Percentiles rank a stretch among this genome's conserved stretches.
phyloP scores from a whole-genome alignment of 2,888 invertebrate genomes.

The Drosophila mayaguana region DNA sequence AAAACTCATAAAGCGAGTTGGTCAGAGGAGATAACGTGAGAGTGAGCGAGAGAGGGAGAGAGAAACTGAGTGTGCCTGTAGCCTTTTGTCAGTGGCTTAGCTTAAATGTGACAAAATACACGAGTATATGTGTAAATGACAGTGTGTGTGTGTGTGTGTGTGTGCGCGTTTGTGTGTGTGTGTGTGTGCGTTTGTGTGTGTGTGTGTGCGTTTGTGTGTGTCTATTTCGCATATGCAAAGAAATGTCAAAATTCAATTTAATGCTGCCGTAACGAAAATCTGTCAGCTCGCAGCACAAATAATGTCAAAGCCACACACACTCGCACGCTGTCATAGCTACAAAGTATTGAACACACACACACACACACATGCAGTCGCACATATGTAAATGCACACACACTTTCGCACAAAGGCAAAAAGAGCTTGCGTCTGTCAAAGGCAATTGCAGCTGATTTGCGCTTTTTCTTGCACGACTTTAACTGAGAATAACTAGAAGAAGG shows the following conservation, averaged over 20 bases:
- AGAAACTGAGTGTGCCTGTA: background rate
- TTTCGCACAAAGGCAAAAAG: conserved; percentile 42
- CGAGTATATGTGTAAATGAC: conserved; percentile 10
- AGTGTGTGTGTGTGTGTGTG: background rate
- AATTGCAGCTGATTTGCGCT: conserved; percentile 80
- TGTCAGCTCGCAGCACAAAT: conserved; percentile 80
- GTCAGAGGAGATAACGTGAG: background rate
- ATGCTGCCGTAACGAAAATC: conserved; percentile 77
- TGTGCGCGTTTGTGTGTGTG: background rate
- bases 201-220: conserved; percentile 3
- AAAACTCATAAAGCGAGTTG: background rate
- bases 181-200: background rate
- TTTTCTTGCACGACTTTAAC: conserved; percentile 55
- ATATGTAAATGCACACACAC: conserved; percentile 1
- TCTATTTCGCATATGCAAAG: conserved; percentile 60
- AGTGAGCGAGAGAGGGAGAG: background rate
- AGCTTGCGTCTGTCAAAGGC: conserved; percentile 73
- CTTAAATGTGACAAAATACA: conserved; percentile 20
- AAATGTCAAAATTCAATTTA: conserved; percentile 81
- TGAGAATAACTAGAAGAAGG: conserved; percentile 10
- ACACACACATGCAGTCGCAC: conserved; percentile 3
- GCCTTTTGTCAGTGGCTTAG: conserved; percentile 9
- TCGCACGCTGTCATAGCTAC: conserved; percentile 25
- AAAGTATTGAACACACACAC: conserved; percentile 46
- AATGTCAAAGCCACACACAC: conserved; percentile 73